Evolutionary conservation across 1,140 invertebrate genomes (phyloP).

Genomic region (fruit fly (Drosophila melanogaster)): Release_6_plus_ISO1_MT NT_033777.3:12520001-12520500

Average conservation of each 20-base stretch:
- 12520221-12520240: constrained; percentile 69
- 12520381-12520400: neutral
- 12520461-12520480: constrained; percentile 97
- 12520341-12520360: constrained; percentile 64
- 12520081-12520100: constrained; percentile 39
- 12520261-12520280: constrained; percentile 77
- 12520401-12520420: constrained; percentile 12
- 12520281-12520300: constrained; percentile 47
- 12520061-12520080: constrained; percentile 44
- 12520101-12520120: constrained; percentile 67
- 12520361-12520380: constrained; percentile 17
- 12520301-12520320: constrained; percentile 54
- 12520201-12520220: constrained; percentile 79
- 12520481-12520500: constrained; percentile 96
- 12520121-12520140: neutral
- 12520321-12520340: constrained; percentile 52
- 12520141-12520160: constrained; percentile 4
- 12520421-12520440: constrained; percentile 2
- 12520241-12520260: constrained; percentile 78
- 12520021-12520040: constrained; percentile 12
- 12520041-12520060: constrained; percentile 46
- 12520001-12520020: constrained; percentile 66
- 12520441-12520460: constrained; percentile 87
- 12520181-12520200: constrained; percentile 35
- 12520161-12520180: constrained; percentile 10